Conservation (phyloP, 2,797 vertebrate species). For the Kryptopterus vitreolus region DNA sequence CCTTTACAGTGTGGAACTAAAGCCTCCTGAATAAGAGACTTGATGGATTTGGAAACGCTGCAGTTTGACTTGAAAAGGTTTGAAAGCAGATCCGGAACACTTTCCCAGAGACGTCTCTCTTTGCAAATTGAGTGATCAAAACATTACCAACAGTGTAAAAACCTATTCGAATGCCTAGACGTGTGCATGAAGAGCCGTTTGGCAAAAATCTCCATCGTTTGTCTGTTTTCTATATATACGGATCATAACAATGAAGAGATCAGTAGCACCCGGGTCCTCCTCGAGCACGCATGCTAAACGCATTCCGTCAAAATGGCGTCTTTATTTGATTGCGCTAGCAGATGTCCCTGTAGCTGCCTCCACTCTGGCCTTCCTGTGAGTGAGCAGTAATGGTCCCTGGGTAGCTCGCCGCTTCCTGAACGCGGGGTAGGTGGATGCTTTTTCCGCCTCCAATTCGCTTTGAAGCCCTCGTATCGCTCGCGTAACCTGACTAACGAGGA, state of each 20-base stretch:
- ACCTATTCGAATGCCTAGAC: neutral
- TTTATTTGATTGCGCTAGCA: constrained; percentile 76
- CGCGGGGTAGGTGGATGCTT: constrained; percentile 72
- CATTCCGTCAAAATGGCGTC: constrained; percentile 66
- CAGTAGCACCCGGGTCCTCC: neutral
- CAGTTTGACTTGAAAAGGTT: neutral
- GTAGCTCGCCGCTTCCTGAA: constrained; percentile 76
- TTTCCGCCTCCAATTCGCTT: constrained; percentile 76
- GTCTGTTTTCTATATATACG: neutral
- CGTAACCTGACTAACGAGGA: constrained; percentile 66
- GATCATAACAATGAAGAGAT: neutral
- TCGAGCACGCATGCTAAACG: constrained; percentile 66
- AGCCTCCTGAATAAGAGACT: too few species aligned
- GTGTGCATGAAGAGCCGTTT: neutral
- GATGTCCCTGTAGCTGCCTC: constrained; percentile 77
- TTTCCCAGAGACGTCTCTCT: neutral
- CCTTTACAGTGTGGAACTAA: neutral
- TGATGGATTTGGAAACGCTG: neutral
- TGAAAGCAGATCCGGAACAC: neutral
- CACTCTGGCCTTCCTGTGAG: constrained; percentile 77
- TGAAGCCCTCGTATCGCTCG: constrained; percentile 74
- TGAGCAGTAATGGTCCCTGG: constrained; percentile 75
- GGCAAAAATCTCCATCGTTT: neutral
- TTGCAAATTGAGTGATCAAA: neutral
- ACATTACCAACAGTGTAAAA: too few species aligned